These are phyloP conservation scores for Luscinia luscinia DNA, from an alignment of 2,797 vertebrate species.

Conservation along the genomic window DNA sequence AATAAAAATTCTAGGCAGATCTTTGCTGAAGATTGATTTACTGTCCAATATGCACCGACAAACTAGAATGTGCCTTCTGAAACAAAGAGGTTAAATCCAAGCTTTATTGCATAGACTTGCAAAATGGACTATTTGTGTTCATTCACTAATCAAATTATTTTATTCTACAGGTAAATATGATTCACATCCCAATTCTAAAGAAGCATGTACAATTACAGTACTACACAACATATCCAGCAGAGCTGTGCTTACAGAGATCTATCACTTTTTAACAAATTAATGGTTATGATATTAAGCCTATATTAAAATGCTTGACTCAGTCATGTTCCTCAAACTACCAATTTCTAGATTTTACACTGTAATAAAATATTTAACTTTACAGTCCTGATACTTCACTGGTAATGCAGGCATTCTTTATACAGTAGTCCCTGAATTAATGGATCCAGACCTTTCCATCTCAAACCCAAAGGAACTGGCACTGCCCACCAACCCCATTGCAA, in stretches of 20 bases:
- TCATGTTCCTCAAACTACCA: neutral
- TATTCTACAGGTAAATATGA: constrained; percentile 18
- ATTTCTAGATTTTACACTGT: neutral
- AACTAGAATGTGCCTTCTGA: neutral
- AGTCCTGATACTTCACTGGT: neutral
- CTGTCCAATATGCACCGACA: neutral
- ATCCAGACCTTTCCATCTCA: neutral
- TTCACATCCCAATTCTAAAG: constrained; percentile 8
- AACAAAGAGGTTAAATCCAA: neutral
- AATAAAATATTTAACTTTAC: constrained; percentile 17
- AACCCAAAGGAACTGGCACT: neutral
- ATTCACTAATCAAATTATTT: neutral
- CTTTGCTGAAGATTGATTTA: constrained; percentile 20
- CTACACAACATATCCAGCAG: neutral
- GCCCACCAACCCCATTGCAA: neutral
- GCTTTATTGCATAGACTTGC: neutral
- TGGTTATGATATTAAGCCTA: neutral
- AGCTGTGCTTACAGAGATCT: neutral
- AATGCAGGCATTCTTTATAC: neutral
- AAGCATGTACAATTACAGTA: neutral
- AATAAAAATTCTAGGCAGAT: neutral
- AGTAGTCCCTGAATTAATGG: neutral
- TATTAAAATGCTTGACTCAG: neutral
- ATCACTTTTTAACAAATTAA: neutral
- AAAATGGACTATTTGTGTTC: neutral